A percentile compares a stretch with the other conserved stretches of the same genome.
phyloP scores from a whole-genome alignment of 2,888 invertebrate genomes.

The Dioctria linearis region DNA sequence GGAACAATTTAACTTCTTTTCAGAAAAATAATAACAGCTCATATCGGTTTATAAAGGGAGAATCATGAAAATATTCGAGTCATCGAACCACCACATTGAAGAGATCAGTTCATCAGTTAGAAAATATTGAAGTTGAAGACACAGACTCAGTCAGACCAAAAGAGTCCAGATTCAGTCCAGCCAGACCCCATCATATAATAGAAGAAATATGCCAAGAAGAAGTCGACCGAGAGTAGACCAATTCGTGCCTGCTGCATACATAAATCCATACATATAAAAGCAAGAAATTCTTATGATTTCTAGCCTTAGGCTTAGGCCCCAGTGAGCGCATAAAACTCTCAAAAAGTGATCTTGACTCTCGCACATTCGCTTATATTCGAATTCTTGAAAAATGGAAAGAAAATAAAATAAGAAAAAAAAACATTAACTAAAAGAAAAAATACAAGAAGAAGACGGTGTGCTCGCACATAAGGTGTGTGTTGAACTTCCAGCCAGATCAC shows the following conservation, averaged over 20 bases:
- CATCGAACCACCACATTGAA: slow-evolving; percentile 24
- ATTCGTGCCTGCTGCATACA: too few relatives aligned
- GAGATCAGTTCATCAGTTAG: too few relatives aligned
- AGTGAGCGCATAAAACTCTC: slow-evolving; percentile 29
- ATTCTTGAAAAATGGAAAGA: slow-evolving; percentile 39
- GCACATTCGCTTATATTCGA: slow-evolving; percentile 25
- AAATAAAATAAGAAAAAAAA: slow-evolving; percentile 11
- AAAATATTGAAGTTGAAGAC: too few relatives aligned
- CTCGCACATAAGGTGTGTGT: slow-evolving; percentile 49
- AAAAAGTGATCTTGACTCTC: slow-evolving; percentile 52
- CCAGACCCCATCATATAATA: slow-evolving; percentile 13
- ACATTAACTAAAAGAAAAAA: slow-evolving; percentile 19
- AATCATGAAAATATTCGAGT: slow-evolving; percentile 38
- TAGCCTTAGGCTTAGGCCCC: slow-evolving; percentile 42
- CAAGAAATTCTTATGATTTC: slow-evolving; percentile 48
- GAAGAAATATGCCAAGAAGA: slow-evolving; percentile 37
- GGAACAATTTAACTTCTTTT: slow-evolving; percentile 39
- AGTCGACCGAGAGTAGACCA: slow-evolving; percentile 3
- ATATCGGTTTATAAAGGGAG: slow-evolving; percentile 21
- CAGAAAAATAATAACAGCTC: slow-evolving; percentile 44
- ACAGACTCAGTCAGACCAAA: too few relatives aligned
- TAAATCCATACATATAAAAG: neutral
- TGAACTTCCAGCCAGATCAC: slow-evolving; percentile 40
- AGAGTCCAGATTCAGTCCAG: neutral
- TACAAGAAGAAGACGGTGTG: slow-evolving; percentile 19